phyloP scores from a whole-genome alignment of 2,113 vertebrate species.

The Grammomys surdaster region DNA sequence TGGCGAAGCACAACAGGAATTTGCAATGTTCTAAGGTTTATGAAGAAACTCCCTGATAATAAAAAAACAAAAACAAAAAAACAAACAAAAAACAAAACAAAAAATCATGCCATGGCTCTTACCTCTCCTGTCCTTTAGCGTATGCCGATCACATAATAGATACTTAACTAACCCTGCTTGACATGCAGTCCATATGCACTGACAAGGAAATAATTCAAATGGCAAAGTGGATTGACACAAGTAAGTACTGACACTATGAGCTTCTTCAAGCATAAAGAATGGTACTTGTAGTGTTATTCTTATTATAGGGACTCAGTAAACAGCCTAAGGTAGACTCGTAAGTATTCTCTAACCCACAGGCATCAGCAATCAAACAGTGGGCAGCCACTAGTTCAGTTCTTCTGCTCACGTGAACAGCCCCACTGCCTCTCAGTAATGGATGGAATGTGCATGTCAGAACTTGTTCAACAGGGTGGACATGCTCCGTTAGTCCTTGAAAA shows the following conservation, averaged over 20 bases:
- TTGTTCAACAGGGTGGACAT: constrained; percentile 52
- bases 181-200: neutral
- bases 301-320: neutral
- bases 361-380: neutral
- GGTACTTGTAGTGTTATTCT: neutral
- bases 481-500: neutral
- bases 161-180: neutral
- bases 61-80: neutral
- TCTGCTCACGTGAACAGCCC: neutral
- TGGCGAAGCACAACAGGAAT: neutral
- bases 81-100: too few species aligned
- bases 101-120: neutral
- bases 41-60: neutral
- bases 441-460: constrained; percentile 61
- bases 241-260: neutral
- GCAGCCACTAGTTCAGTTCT: neutral
- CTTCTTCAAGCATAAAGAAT: neutral
- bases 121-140: too few species aligned
- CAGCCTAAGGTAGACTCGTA: neutral
- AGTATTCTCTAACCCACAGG: neutral
- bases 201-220: neutral
- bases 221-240: neutral
- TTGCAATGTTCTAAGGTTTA: neutral
- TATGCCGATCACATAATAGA: neutral
- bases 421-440: neutral